Evolutionary conservation across 1,140 invertebrate genomes (phyloP).

Genomic region (Leguminivora glycinivorella): DNA sequence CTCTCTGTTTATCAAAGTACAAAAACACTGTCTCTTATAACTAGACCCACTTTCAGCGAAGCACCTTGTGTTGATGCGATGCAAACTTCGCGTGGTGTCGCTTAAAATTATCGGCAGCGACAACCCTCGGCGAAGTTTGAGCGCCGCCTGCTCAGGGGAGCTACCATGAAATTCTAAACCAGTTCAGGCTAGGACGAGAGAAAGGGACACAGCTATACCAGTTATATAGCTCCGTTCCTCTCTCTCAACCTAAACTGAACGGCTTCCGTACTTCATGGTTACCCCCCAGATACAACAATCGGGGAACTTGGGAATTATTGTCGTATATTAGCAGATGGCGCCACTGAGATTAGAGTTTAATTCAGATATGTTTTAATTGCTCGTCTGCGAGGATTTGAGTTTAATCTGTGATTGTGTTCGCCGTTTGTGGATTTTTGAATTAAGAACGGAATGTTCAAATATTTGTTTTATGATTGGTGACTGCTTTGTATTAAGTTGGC

Average conservation of each 20-base stretch:
- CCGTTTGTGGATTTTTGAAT: background rate
- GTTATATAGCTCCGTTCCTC: no score
- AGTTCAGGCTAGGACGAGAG: no score
- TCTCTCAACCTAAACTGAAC: no score
- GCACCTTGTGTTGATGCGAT: constrained; percentile 26
- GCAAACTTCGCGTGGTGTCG: constrained; percentile 25
- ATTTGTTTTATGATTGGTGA: background rate
- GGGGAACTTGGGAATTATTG: constrained; percentile 24
- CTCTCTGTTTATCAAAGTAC: no score
- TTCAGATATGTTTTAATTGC: constrained; percentile 28
- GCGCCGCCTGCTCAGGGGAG: constrained; percentile 21
- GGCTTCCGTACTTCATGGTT: no score
- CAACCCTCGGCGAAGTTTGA: constrained; percentile 10
- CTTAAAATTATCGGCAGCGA: constrained; percentile 28
- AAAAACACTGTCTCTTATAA: background rate
- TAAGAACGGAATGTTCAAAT: background rate
- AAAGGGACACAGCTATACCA: no score
- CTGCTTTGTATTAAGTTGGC: no score
- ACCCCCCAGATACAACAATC: constrained; percentile 27
- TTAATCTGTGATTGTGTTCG: constrained; percentile 10
- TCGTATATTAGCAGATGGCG: constrained; percentile 28
- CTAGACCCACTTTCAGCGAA: background rate
- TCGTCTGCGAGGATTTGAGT: background rate
- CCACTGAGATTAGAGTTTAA: constrained; percentile 25
- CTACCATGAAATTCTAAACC: no score